These are phyloP conservation scores for Caerostris extrusa DNA, from an alignment of 1,140 invertebrate genomes.

Conservation along the genomic window DNA sequence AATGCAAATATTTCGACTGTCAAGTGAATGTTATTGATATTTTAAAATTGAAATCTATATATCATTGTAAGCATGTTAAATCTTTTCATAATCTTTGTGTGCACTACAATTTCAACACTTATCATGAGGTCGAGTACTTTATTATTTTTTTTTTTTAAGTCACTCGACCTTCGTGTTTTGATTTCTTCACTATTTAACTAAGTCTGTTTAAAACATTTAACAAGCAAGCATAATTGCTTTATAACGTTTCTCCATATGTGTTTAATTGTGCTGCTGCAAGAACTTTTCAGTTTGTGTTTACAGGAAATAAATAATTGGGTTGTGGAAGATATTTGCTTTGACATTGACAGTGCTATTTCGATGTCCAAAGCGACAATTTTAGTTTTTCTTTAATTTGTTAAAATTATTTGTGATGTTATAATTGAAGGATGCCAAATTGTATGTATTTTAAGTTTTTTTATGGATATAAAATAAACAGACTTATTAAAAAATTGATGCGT, in stretches of 20 bases:
- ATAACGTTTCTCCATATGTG: neutral
- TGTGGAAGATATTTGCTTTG: neutral
- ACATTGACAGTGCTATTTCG: neutral
- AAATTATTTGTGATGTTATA: neutral
- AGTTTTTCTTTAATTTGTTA: neutral
- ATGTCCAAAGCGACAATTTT: neutral
- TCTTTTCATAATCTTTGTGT: constrained; percentile 36
- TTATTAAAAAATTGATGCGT: neutral
- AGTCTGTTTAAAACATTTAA: constrained; percentile 7
- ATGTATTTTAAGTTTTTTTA: constrained; percentile 34
- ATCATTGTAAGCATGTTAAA: constrained; percentile 40
- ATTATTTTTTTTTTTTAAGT: neutral
- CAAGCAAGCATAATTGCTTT: constrained; percentile 19
- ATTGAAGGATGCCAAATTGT: neutral
- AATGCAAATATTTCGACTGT: neutral
- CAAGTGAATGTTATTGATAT: constrained; percentile 57
- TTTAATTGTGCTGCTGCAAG: neutral
- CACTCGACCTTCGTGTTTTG: constrained; percentile 1
- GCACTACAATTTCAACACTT: constrained; percentile 37
- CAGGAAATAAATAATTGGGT: neutral
- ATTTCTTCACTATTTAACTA: constrained; percentile 19
- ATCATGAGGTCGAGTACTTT: neutral
- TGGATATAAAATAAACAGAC: constrained; percentile 37
- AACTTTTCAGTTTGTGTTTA: neutral
- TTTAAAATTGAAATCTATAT: constrained; percentile 61